Evolutionary conservation across 2,888 invertebrate species (phyloP).

Genomic region (Pyrrhosoma nymphula): DNA sequence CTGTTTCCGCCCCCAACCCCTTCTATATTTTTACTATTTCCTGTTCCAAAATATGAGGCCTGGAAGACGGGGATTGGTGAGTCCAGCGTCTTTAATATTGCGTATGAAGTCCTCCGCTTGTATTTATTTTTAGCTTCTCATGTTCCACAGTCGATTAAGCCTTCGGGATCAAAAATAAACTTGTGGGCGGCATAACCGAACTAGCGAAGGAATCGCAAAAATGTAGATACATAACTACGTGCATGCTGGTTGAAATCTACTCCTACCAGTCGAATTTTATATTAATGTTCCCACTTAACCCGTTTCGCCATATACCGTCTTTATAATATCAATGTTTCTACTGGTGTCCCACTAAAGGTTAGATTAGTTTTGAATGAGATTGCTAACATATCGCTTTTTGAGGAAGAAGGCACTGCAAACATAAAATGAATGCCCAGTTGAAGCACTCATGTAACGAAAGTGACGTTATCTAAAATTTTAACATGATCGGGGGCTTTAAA

Average conservation of each 20-base stretch:
- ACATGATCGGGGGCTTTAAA: too few species aligned
- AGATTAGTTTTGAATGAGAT: too few species aligned
- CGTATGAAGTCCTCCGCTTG: background rate
- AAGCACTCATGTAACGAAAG: too few species aligned
- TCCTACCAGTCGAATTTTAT: too few species aligned
- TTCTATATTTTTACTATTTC: conserved; percentile 41
- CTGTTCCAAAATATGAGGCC: background rate
- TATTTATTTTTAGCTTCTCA: background rate
- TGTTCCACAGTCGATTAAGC: conserved; percentile 13
- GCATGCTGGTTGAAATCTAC: background rate
- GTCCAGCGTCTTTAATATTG: conserved; percentile 2
- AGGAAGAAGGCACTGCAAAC: too few species aligned
- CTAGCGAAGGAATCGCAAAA: background rate
- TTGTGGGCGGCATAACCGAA: background rate
- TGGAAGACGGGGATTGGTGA: background rate
- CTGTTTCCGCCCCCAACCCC: background rate
- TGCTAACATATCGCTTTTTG: too few species aligned
- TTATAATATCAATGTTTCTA: too few species aligned
- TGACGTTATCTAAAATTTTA: too few species aligned
- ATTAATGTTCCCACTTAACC: too few species aligned
- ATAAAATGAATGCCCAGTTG: too few species aligned
- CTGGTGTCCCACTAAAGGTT: too few species aligned
- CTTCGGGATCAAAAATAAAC: background rate
- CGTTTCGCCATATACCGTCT: too few species aligned
- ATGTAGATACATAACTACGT: background rate